Conservation (phyloP, 1,140 invertebrate genomes). For the Periplaneta americana region DNA sequence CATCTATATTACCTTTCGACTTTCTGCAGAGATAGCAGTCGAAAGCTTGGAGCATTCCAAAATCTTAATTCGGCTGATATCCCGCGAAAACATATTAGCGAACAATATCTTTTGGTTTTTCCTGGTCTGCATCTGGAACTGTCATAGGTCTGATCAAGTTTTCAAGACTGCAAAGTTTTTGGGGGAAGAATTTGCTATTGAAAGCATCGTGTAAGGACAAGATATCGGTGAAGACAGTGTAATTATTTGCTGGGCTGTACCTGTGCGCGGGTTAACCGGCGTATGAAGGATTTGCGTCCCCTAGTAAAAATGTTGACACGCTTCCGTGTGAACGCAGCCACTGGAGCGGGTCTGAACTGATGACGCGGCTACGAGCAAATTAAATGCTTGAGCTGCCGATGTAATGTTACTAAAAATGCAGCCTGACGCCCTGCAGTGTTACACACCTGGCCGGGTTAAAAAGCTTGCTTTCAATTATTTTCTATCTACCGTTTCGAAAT, state of each 20-base stretch:
- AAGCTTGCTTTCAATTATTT: not conserved
- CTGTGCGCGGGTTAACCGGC: not conserved
- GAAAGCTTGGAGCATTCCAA: too few species aligned
- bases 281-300: not conserved
- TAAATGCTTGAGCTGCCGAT: not conserved
- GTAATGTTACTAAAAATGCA: not conserved
- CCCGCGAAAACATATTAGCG: too few species aligned
- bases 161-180: too few species aligned
- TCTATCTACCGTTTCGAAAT: not conserved
- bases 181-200: too few species aligned
- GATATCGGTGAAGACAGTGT: too few species aligned
- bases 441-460: not conserved
- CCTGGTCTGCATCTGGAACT: too few species aligned
- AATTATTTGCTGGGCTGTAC: not conserved
- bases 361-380: not conserved
- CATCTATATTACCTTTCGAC: too few species aligned
- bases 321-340: not conserved
- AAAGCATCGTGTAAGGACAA: too few species aligned
- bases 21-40: too few species aligned
- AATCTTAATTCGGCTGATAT: too few species aligned
- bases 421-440: not conserved
- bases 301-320: not conserved
- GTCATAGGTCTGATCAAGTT: too few species aligned
- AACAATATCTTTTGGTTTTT: too few species aligned
- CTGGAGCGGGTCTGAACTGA: not conserved